phyloP scores from a whole-genome alignment of 2,888 invertebrate genomes.

The Lasioglossum marginatum region DNA sequence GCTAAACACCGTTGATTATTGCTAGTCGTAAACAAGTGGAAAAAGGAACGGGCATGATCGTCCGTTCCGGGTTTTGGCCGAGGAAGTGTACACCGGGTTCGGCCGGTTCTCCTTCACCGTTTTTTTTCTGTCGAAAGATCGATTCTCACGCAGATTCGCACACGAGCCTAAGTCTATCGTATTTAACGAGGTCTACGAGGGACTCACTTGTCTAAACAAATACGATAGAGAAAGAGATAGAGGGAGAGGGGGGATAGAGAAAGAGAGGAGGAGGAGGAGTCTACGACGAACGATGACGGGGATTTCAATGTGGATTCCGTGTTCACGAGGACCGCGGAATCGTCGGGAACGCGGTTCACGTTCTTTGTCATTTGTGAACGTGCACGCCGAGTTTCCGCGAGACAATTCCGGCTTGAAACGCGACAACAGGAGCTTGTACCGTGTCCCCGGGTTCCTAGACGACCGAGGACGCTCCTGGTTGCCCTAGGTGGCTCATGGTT shows the following conservation, averaged over 20 bases:
- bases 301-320: slow-evolving; percentile 46
- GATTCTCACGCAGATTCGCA: slow-evolving; percentile 38
- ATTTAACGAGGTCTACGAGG: slow-evolving; percentile 71
- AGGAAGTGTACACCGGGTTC: neutral
- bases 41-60: neutral
- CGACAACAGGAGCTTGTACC: neutral
- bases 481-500: slow-evolving; percentile 5
- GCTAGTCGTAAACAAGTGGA: neutral
- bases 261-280: slow-evolving; percentile 41
- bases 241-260: neutral
- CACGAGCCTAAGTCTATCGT: slow-evolving; percentile 70
- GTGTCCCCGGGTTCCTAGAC: neutral
- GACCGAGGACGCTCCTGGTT: slow-evolving; percentile 16
- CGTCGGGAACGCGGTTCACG: slow-evolving; percentile 15
- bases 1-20: slow-evolving; percentile 3
- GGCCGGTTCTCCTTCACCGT: neutral
- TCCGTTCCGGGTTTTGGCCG: neutral
- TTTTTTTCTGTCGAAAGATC: slow-evolving; percentile 27
- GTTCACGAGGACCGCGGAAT: slow-evolving; percentile 41
- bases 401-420: neutral
- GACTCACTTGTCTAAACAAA: slow-evolving; percentile 76
- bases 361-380: neutral
- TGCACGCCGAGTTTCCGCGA: neutral
- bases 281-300: slow-evolving; percentile 69
- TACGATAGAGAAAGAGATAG: slow-evolving; percentile 70